A percentile compares a stretch with the other conserved stretches of the same genome.
These are phyloP conservation scores for Conger conger DNA, from an alignment of 2,113 vertebrate genomes.

Conservation along the genomic window DNA sequence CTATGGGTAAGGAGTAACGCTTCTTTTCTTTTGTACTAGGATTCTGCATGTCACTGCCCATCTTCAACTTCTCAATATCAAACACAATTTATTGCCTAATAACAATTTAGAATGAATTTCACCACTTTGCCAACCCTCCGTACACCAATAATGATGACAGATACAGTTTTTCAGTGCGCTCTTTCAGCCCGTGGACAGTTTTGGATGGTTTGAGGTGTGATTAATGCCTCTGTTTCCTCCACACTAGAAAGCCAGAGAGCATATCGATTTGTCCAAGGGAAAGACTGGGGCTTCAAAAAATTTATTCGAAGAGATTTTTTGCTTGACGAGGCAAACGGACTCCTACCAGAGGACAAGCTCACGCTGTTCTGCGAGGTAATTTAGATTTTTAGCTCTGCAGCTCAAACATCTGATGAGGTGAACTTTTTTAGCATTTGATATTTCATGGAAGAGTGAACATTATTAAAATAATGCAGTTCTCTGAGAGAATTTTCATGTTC, in stretches of 20 bases:
- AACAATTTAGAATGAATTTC: background rate
- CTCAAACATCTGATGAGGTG: too few species aligned
- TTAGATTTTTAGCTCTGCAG: constrained; percentile 22
- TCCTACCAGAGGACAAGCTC: constrained; percentile 97
- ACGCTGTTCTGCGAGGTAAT: constrained; percentile 95
- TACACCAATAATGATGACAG: background rate
- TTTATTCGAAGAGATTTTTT: constrained; percentile 98
- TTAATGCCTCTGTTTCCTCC: constrained; percentile 14
- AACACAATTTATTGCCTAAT: background rate
- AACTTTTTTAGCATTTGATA: too few species aligned
- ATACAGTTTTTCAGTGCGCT: background rate
- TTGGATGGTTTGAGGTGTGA: background rate
- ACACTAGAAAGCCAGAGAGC: constrained; percentile 97
- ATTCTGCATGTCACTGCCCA: background rate
- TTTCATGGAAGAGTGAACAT: too few species aligned
- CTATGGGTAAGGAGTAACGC: constrained; percentile 84
- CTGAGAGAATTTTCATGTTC: too few species aligned
- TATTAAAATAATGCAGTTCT: too few species aligned
- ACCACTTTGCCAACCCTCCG: background rate
- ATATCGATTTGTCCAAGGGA: constrained; percentile 98
- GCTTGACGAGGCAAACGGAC: constrained; percentile 96
- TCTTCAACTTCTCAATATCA: background rate
- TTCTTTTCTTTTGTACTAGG: background rate
- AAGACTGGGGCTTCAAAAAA: constrained; percentile 99
- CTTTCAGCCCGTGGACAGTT: background rate